A percentile compares a stretch with the other conserved stretches of the same genome.
These are phyloP conservation scores for Synergus umbraculus DNA, from an alignment of 2,888 invertebrate species.

Conservation along the genomic window DNA sequence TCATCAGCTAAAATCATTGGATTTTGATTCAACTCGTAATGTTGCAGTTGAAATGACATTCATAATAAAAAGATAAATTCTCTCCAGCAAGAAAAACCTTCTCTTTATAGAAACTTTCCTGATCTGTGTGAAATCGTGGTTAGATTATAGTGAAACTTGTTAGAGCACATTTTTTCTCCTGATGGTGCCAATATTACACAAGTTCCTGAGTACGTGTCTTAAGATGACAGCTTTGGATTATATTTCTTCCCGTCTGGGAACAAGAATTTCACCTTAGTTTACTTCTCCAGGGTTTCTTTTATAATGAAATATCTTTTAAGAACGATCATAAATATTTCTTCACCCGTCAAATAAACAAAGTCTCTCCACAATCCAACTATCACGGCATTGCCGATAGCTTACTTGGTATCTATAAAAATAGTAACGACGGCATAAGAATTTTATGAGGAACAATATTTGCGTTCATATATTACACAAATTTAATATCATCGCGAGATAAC, in stretches of 20 bases:
- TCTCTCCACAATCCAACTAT: too few species aligned
- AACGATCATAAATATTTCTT: too few species aligned
- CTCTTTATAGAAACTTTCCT: not conserved
- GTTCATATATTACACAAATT: too few species aligned
- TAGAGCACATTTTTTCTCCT: conserved; percentile 1
- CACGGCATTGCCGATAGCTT: too few species aligned
- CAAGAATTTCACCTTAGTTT: not conserved
- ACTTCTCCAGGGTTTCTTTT: conserved; percentile 5
- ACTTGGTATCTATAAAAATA: too few species aligned
- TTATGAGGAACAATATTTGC: too few species aligned
- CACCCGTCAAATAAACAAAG: too few species aligned
- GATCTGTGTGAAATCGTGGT: not conserved
- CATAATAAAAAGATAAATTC: not conserved
- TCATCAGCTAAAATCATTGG: too few species aligned
- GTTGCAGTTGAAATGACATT: too few species aligned
- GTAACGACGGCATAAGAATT: too few species aligned
- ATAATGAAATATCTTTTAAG: not conserved
- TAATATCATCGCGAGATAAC: too few species aligned
- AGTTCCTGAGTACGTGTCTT: conserved; percentile 39
- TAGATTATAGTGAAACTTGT: conserved; percentile 5
- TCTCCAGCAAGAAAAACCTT: not conserved
- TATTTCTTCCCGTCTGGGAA: not conserved
- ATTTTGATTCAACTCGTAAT: too few species aligned
- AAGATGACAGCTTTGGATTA: conserved; percentile 16
- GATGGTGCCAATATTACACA: conserved; percentile 47